Conservation (phyloP, 2,797 vertebrate genomes). For the Loriculus beryllinus region DNA sequence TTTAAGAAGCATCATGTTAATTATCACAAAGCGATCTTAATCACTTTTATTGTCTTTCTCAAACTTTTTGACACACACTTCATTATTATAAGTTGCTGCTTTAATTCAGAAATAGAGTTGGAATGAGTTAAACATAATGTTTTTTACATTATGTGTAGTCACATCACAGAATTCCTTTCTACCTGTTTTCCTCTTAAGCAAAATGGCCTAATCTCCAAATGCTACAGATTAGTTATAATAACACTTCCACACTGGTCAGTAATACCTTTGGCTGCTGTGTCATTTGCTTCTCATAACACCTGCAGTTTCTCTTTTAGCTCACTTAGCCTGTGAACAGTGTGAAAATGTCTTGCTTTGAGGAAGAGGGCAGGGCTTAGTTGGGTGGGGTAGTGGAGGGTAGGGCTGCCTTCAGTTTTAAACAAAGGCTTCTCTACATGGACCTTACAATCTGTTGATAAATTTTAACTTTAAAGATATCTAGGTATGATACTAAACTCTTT, state of each 20-base stretch:
- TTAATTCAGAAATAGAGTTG: neutral
- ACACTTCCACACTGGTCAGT: neutral
- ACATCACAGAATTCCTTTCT: neutral
- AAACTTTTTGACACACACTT: neutral
- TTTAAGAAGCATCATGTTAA: neutral
- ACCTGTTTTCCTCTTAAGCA: neutral
- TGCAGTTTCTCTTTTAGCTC: neutral
- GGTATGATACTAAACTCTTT: neutral
- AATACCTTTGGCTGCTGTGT: neutral
- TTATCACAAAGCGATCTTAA: neutral
- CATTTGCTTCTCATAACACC: neutral
- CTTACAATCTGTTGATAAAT: neutral
- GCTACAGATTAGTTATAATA: neutral
- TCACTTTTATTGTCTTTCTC: neutral
- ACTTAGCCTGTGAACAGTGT: neutral
- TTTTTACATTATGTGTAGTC: neutral
- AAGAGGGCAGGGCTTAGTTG: neutral
- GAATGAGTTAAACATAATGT: neutral
- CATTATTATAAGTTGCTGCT: neutral
- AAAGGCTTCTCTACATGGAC: neutral
- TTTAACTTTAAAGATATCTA: neutral
- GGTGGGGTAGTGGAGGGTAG: neutral
- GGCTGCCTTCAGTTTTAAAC: neutral
- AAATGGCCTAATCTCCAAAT: neutral
- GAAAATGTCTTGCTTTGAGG: neutral